Base-by-base conservation (phyloP, 2,888 invertebrate species). In the Drosophila mercatorum region DNA sequence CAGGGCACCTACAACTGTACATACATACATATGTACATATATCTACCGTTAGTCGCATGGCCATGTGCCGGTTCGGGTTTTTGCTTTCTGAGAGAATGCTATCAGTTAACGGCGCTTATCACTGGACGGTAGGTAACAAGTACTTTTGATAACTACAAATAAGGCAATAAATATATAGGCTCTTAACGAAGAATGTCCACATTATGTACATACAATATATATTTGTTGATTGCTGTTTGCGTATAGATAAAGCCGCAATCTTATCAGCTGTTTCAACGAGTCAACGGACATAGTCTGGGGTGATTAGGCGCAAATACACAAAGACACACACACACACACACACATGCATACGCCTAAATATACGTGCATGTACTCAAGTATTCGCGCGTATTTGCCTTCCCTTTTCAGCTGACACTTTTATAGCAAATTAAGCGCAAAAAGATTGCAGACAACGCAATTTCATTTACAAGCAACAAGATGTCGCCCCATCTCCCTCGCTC, bases 191-290 rank as follows among this genome's bases (percentile, higher is more conserved):
- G 26, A 46, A 51, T 40, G 63, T 43, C 58, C 12, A 7, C 12
- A 17, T 51, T 46, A 61, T 40, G 55, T 38, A 57, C 56, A 57
- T 44, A 62, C 22, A 55, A 43, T 40, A 28, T 41, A 36, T 62
- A 44, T 41, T 63, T 69, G 36, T 57, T 41, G 36, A 41, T 59
- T 71, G 51, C 52, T 69, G 58, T 28, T 41, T 59, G 41, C 36
- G 4, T 40, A 60, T 57, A 64, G 70, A 81, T 83, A 75, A 76
- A 70, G 61, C 52, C 63, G 51, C 62, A 82, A 82, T 82, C 88
- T 84, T 84, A 84, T 84, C 83, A 68, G 65, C 63, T 75, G 75
- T 67, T 80, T 81, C 68, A 71, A 79, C 51, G 64, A 72, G 61
- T 63, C 60, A 75, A 46, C 70, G 75, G 60, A 78, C 74, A 78